Evolutionary conservation across 2,888 invertebrate genomes (phyloP).

Genomic region (Ypsolopha sequella): DNA sequence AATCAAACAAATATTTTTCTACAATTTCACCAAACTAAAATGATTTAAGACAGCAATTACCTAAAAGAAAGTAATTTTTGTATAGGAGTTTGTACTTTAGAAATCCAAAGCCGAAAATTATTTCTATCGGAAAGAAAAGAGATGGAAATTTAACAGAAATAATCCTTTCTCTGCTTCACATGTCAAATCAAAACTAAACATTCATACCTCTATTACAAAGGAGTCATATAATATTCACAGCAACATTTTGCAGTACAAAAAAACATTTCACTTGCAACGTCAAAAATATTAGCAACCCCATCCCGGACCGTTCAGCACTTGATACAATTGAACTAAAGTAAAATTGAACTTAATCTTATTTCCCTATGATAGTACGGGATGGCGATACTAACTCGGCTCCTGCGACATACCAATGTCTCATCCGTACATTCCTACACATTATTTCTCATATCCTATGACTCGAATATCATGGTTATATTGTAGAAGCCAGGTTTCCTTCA

Average conservation of each 20-base stretch:
- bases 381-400: slow-evolving; percentile 20
- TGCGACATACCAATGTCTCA: no score
- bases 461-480: no score
- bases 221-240: slow-evolving; percentile 41
- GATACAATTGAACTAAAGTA: slow-evolving; percentile 6
- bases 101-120: background rate
- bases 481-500: no score
- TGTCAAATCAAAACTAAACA: background rate
- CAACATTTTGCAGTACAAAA: slow-evolving; percentile 49
- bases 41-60: background rate
- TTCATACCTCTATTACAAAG: slow-evolving; percentile 18
- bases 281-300: background rate
- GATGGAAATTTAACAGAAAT: background rate
- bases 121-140: background rate
- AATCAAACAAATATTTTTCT: background rate
- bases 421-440: no score
- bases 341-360: slow-evolving; percentile 10
- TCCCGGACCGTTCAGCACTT: slow-evolving; percentile 13
- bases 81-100: no score
- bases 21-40: background rate
- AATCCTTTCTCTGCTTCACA: background rate
- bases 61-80: no score
- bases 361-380: slow-evolving; percentile 27
- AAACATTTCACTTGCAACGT: slow-evolving; percentile 44
- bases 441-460: no score